These are phyloP conservation scores for Tethya wilhelma DNA, from an alignment of 37 sponge, comb jelly and placozoan species.

Conservation along the genomic window DNA sequence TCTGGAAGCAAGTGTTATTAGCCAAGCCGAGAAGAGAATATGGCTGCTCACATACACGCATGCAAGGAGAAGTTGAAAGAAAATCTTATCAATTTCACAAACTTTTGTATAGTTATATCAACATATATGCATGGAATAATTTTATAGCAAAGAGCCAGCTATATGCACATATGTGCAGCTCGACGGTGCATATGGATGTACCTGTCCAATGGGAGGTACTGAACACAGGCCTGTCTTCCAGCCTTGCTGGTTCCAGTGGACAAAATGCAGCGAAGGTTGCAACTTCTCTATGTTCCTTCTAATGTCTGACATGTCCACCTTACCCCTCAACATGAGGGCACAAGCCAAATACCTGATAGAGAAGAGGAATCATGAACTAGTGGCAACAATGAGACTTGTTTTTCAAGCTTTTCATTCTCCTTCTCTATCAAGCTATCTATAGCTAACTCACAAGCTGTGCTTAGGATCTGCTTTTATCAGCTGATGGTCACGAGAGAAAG, in stretches of 20 bases:
- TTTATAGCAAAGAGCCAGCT: too few relatives aligned
- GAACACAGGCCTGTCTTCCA: conserved; percentile 99
- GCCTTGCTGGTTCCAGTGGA: conserved; percentile 98
- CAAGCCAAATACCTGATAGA: conserved; percentile 85
- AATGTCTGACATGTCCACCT: conserved; percentile 92
- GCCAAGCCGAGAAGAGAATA: conserved; percentile 91
- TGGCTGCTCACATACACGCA: conserved; percentile 44
- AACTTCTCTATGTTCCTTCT: conserved; percentile 91
- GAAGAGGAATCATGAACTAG: not conserved
- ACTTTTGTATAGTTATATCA: too few relatives aligned
- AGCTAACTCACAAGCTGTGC: conserved; percentile 67
- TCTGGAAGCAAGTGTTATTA: conserved; percentile 92
- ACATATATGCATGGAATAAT: too few relatives aligned
- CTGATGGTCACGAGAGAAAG: conserved; percentile 90
- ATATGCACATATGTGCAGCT: too few relatives aligned
- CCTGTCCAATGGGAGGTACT: conserved; percentile 90
- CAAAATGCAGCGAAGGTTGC: conserved; percentile 81
- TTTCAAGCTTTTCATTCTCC: not conserved
- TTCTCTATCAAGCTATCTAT: not conserved
- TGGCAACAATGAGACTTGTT: not conserved
- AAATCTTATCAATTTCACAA: not conserved
- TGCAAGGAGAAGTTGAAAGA: not conserved
- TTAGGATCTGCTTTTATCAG: conserved; percentile 90
- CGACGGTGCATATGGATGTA: not conserved
- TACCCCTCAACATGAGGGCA: conserved; percentile 97